Base-by-base conservation (phyloP, 2,113 vertebrate species). In the Malurus melanocephalus region DNA sequence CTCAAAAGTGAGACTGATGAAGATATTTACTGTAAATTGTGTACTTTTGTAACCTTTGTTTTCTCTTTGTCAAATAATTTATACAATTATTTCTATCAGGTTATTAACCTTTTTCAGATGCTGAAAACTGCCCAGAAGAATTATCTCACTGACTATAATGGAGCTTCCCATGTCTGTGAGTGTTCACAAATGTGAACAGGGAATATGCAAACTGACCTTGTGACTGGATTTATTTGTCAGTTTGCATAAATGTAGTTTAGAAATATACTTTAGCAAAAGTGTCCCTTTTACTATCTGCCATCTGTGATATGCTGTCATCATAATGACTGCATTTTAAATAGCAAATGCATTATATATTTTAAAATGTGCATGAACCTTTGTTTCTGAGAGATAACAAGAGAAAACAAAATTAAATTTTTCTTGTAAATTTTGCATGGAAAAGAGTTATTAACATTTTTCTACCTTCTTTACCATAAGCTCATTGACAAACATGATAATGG, bases 321-420 rank as follows among this genome's bases (percentile, higher is more conserved):
- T 92, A 89, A 80, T 61, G 64, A 65, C 48, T 74, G n/a, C 14
- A 78, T 83, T 93, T 91, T 92, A 88, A 88, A 85, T 13, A 65
- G 45, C 1, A 80, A 89, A 80, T 71, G 16, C 40, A 52, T 83
- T 87, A 64, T 11, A 32, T 13, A 17, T 62, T 84, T 89, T 82
- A 48, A 95, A 91, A 88, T 84, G 73, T 80, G 22, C 38, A 67
- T 64, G 77, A 74, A 78, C 27, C 4, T 87, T 85, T 85, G 33
- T 62, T 40, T 80, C 21, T 89, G 32, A 73, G 48, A 66, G 52
- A 74, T 9, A 60, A 5, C 9, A 56, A 65, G 28, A 84, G 69
- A 68, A 92, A 94, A 55, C 16, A 82, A 78, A 74, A 56, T 23
- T 1, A 67, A 67, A 52, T 48, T 5, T 64, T 78, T 78, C 10